Conservation (phyloP, 2,113 vertebrate species). For the Aptenodytes forsteri region DNA sequence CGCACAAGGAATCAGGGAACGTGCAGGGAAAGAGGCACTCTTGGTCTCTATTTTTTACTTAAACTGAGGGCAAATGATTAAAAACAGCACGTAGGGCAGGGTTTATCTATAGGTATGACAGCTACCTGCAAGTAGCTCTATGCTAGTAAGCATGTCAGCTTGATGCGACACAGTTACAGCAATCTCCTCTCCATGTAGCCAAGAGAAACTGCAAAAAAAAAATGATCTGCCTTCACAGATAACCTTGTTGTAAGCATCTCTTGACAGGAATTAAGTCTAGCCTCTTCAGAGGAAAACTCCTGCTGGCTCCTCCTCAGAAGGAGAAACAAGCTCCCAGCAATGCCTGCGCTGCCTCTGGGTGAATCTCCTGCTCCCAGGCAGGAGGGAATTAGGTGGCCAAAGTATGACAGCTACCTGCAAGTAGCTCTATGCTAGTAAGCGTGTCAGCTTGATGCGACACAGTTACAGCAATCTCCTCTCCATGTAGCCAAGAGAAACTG, state of each 20-base stretch:
- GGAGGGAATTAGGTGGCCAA: background rate
- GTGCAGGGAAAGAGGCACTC: background rate
- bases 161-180: background rate
- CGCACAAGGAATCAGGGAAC: rapidly evolving
- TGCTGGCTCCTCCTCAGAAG: background rate
- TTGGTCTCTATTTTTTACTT: background rate
- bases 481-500: background rate
- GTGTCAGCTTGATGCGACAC: background rate
- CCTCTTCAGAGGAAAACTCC: background rate
- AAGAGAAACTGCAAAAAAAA: background rate
- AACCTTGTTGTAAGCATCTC: background rate
- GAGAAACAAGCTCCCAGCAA: background rate
- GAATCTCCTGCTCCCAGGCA: background rate
- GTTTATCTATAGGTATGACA: background rate
- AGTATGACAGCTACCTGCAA: background rate
- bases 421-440: background rate
- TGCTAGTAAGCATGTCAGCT: background rate
- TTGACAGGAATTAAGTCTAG: background rate
- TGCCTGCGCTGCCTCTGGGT: rapidly evolving
- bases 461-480: background rate
- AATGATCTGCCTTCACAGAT: background rate
- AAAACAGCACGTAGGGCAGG: background rate
- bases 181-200: background rate
- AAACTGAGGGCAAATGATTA: background rate
- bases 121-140: background rate